phyloP scores from a whole-genome alignment of 2,113 vertebrate genomes.

The Tachysurus fulvidraco region DNA sequence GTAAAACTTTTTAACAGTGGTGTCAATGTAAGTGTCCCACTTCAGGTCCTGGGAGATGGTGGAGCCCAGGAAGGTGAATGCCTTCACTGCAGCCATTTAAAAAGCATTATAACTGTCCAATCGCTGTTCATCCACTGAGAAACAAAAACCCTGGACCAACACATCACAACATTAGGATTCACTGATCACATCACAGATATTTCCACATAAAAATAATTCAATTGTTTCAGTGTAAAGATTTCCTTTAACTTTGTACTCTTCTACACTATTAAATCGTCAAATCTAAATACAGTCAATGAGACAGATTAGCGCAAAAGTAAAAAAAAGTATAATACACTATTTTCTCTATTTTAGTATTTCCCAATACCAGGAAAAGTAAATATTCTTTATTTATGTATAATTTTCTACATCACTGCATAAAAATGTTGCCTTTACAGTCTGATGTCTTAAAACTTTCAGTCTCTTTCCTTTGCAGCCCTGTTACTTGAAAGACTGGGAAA shows the following conservation, averaged over 20 bases:
- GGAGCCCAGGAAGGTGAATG: no score
- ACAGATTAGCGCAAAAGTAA: background rate
- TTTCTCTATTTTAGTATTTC: background rate
- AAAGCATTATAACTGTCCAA: background rate
- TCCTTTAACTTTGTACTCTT: background rate
- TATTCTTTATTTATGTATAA: background rate
- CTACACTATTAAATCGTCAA: background rate
- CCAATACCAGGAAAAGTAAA: background rate
- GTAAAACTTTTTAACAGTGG: no score
- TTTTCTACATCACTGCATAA: background rate
- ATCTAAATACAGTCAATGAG: background rate
- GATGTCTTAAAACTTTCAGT: background rate
- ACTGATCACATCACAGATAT: background rate
- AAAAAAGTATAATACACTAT: background rate
- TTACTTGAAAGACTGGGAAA: constrained; percentile 97
- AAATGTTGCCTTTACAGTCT: background rate
- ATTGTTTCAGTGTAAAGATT: background rate
- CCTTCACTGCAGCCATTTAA: background rate
- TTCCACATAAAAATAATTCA: background rate
- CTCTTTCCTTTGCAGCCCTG: constrained; percentile 77
- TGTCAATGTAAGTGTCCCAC: no score
- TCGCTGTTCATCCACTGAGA: background rate
- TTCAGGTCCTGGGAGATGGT: no score
- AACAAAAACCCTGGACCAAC: background rate
- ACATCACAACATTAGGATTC: background rate